Conservation (phyloP, 2,888 invertebrate genomes). For the Pristionchus fissidentatus region DNA sequence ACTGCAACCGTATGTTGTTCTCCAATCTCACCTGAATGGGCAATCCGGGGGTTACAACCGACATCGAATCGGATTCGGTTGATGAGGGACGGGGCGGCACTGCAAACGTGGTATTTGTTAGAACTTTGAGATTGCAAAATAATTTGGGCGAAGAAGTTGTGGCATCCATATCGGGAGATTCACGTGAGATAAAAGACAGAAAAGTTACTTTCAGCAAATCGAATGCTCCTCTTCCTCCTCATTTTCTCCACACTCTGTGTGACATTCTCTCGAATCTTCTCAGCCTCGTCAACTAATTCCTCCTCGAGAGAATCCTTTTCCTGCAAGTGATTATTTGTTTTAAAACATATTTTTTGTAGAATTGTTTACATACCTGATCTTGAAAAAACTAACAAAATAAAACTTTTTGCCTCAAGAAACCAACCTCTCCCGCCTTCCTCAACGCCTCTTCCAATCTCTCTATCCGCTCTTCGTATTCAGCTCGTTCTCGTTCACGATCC, state of each 20-base stretch:
- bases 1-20: not conserved
- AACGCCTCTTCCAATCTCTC: constrained; percentile 11
- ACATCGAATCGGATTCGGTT: constrained; percentile 32
- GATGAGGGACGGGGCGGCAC: not conserved
- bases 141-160: no score
- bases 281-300: constrained; percentile 24
- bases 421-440: constrained; percentile 21
- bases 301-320: constrained; percentile 41
- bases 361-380: not conserved
- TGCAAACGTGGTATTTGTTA: no score
- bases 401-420: no score
- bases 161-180: no score
- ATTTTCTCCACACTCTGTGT: constrained; percentile 43
- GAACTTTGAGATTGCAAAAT: no score
- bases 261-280: constrained; percentile 36
- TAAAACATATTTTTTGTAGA: not conserved
- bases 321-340: not conserved
- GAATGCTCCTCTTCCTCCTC: constrained; percentile 30
- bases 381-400: not conserved
- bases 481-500: constrained; percentile 6
- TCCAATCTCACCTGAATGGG: constrained; percentile 23
- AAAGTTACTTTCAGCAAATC: not conserved
- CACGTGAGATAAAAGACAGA: not conserved
- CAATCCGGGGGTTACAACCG: constrained; percentile 29
- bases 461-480: constrained; percentile 40